phyloP scores from a whole-genome alignment of 2,888 invertebrate genomes.

The Pemphredon lugubris region DNA sequence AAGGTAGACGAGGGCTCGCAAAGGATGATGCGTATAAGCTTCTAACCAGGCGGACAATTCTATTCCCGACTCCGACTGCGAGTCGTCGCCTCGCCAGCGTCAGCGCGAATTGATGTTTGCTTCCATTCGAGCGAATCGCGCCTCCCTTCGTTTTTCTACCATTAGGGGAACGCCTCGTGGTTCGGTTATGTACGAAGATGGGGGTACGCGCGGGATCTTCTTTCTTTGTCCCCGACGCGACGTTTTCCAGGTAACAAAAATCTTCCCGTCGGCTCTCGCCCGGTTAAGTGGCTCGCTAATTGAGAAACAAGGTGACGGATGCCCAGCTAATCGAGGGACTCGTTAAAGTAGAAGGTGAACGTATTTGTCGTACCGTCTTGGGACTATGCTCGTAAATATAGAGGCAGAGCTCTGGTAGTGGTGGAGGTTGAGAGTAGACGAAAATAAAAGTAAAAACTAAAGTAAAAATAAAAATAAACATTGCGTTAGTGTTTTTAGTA shows the following conservation, averaged over 20 bases:
- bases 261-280: not conserved
- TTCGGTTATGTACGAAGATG: conserved; percentile 52
- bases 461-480: too few species aligned
- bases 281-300: not conserved
- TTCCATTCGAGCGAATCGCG: conserved; percentile 61
- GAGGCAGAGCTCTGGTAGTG: too few species aligned
- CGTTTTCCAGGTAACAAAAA: not conserved
- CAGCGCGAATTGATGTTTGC: conserved; percentile 71
- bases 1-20: conserved; percentile 6
- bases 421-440: too few species aligned
- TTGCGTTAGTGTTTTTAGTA: too few species aligned
- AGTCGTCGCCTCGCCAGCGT: conserved; percentile 49
- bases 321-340: too few species aligned
- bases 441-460: too few species aligned
- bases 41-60: conserved; percentile 62
- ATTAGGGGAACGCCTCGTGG: conserved; percentile 63
- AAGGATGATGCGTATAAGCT: conserved; percentile 53
- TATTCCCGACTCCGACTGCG: conserved; percentile 46
- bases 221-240: conserved; percentile 7
- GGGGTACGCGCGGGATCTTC: conserved; percentile 16
- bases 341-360: too few species aligned
- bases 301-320: not conserved
- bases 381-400: too few species aligned
- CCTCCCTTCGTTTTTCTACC: conserved; percentile 66
- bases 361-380: too few species aligned